Conservation (phyloP, 1,140 invertebrate genomes). For the Papilio polyxenes region DNA sequence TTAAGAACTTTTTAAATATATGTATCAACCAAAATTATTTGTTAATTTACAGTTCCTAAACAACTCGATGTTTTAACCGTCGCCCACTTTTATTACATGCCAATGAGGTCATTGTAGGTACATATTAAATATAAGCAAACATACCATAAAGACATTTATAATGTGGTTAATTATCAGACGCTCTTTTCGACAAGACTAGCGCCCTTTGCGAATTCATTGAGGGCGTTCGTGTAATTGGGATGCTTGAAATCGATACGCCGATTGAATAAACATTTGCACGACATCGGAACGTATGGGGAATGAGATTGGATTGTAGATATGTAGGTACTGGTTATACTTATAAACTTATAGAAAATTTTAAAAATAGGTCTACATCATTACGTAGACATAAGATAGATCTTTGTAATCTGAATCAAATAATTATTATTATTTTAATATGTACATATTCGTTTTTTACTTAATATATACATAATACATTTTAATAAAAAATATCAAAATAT, state of each 20-base stretch:
- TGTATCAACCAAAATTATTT: neutral
- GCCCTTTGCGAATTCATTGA: constrained; percentile 24
- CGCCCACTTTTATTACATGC: neutral
- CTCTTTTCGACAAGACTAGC: neutral
- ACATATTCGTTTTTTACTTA: too few species aligned
- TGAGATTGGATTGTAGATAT: constrained; percentile 15
- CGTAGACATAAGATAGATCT: too few species aligned
- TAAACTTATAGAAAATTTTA: neutral
- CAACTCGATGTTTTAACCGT: neutral
- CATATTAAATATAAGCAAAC: neutral
- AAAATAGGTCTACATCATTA: neutral
- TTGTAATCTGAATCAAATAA: too few species aligned
- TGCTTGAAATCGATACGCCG: constrained; percentile 30
- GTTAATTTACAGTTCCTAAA: too few species aligned
- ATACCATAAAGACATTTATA: neutral
- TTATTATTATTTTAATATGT: too few species aligned
- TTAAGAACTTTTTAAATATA: neutral
- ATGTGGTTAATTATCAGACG: neutral
- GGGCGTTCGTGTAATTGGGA: constrained; percentile 28
- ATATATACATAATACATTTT: too few species aligned
- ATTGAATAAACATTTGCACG: constrained; percentile 35
- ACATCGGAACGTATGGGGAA: constrained; percentile 6
- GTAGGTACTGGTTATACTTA: neutral
- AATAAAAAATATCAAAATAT: too few species aligned
- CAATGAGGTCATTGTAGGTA: neutral